phyloP scores from a whole-genome alignment of 2,888 invertebrate species.

The Callinectes sapidus region DNA sequence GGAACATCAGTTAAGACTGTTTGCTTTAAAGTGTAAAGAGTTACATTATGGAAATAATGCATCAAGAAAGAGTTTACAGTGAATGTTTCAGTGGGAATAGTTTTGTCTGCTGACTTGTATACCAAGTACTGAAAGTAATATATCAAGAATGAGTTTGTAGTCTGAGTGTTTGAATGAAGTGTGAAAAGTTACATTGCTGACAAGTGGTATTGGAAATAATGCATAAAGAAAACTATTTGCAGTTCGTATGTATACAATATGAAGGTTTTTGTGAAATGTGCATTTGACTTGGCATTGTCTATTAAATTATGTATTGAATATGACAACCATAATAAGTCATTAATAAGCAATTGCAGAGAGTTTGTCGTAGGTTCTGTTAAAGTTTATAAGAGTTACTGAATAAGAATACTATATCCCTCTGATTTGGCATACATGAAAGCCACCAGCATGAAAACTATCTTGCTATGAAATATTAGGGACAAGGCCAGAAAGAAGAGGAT shows the following conservation, averaged over 20 bases:
- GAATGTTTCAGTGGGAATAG: neutral
- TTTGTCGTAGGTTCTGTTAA: neutral
- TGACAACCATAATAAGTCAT: neutral
- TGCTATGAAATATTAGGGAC: neutral
- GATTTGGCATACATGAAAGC: neutral
- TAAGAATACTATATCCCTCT: neutral
- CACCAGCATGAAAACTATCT: neutral
- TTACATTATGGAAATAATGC: neutral
- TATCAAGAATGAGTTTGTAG: neutral
- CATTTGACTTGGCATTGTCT: neutral
- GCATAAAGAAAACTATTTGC: neutral
- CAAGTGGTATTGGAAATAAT: neutral
- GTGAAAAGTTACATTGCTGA: neutral
- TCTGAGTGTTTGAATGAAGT: neutral
- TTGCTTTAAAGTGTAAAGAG: neutral
- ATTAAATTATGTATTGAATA: neutral
- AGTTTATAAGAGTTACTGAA: neutral
- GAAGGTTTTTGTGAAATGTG: neutral
- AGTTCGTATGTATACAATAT: neutral
- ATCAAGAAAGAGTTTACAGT: neutral
- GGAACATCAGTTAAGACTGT: neutral
- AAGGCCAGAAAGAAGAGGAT: neutral
- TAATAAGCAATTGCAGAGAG: neutral
- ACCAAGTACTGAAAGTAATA: constrained; percentile 50
- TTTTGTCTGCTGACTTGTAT: neutral